A percentile compares a stretch with the other conserved stretches of the same genome.
Evolutionary conservation across 2,797 vertebrate species (phyloP).

Genomic region (Vireo griseus): DNA sequence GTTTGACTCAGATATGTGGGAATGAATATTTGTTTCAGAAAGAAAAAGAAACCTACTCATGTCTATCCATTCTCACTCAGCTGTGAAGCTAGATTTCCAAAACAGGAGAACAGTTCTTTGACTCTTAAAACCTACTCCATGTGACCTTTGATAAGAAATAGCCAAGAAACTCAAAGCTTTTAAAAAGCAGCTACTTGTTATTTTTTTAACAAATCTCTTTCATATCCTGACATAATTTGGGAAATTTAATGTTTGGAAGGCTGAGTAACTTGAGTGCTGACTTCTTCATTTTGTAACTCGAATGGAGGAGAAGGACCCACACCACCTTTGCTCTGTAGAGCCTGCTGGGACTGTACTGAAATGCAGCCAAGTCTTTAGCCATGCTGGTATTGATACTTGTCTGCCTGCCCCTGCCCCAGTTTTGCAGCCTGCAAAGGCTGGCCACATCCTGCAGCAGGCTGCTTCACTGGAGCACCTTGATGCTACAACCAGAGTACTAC

Average conservation of each 20-base stretch:
- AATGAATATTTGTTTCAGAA: conserved; percentile 34
- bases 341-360: not conserved
- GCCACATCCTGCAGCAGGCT: not conserved
- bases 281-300: not conserved
- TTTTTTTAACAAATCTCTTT: not conserved
- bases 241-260: not conserved
- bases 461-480: not conserved
- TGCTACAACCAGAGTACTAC: fast-evolving
- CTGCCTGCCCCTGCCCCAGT: not conserved
- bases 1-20: conserved; percentile 38
- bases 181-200: not conserved
- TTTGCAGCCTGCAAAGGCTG: not conserved
- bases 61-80: conserved; percentile 11
- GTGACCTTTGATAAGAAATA: conserved; percentile 10
- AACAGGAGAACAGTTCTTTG: not conserved
- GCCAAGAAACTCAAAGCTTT: not conserved
- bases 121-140: not conserved
- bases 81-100: conserved; percentile 9
- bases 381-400: fast-evolving
- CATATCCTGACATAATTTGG: not conserved
- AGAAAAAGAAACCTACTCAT: not conserved
- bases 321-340: not conserved
- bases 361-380: not conserved
- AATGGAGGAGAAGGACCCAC: not conserved
- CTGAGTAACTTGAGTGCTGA: not conserved